Evolutionary conservation across 2,113 vertebrate species (phyloP).

Genomic region (Cyanistes caeruleus): DNA sequence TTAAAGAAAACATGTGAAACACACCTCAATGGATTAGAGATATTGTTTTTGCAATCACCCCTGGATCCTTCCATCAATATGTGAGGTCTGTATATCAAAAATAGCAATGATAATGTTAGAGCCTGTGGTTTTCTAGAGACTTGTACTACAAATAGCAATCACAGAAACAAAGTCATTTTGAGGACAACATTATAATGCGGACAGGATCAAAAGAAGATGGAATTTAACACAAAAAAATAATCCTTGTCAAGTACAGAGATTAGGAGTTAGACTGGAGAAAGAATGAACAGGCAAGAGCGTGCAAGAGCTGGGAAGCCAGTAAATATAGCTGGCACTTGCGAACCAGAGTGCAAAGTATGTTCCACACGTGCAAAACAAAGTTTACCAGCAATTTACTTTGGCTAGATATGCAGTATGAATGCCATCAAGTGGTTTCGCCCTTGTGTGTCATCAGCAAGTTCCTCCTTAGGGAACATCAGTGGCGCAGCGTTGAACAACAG

Average conservation of each 20-base stretch:
- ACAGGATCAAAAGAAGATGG: background rate
- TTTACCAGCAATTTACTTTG: background rate
- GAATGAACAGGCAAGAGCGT: background rate
- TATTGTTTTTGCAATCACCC: background rate
- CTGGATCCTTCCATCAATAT: background rate
- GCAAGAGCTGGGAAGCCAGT: background rate
- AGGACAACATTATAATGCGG: background rate
- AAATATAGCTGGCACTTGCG: background rate
- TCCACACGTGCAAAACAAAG: background rate
- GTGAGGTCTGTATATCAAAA: background rate
- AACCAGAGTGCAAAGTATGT: background rate
- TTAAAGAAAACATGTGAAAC: background rate
- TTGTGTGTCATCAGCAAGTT: background rate
- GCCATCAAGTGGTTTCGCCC: background rate
- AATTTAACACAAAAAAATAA: background rate
- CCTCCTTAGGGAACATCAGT: background rate
- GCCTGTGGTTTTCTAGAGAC: background rate
- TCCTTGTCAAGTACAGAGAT: background rate
- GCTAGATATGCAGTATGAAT: background rate
- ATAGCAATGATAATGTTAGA: background rate
- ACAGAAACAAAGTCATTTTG: background rate
- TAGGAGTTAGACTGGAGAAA: background rate
- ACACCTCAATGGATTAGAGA: background rate
- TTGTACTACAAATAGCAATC: background rate
- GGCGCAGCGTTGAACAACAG: background rate